Base-by-base conservation (phyloP, 2,888 invertebrate genomes). In the Hypolimnas misippus region DNA sequence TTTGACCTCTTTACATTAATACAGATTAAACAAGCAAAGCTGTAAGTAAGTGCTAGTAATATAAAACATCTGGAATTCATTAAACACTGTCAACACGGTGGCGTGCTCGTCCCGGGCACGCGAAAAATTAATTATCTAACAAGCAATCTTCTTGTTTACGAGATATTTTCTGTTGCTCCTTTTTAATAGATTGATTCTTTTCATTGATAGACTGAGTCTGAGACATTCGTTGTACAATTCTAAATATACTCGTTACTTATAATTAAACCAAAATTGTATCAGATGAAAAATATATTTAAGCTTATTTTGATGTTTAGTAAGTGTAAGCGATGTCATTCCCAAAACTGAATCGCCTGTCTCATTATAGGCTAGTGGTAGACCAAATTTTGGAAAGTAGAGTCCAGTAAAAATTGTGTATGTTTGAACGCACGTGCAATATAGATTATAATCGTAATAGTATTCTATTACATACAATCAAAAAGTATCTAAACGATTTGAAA, bases 71-170 rank as follows among this genome's bases (percentile, higher is more conserved):
- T 57, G 10, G 14, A 56, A 56, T 62, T 46, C 29, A 62, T 57
- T 42, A 40, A 62, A 57, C 52, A 59, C 53, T 57, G 40, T 62
- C 38, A 63, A 57, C 53, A 46, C 17, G 46, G 57, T 63, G 53
- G 53, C 53, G 49, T 63, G 57, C 19, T 53, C 53, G 49, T 8
- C 49, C 53, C 21, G 40, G 33, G 16, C 62, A 63, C 62, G 62
- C 62, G 57, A 63, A 52, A 63, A 63, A 57, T 54, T 46, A 63
- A 63, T 63, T 62, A 62, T 51, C 57, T 33, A n/a, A 14, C 42
- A 42, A 42, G 17, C 42, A 59, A 46, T 46, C 19, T 46, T 53
- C 31, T 58, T 33, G 4, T 6, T 14, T 29, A 19, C 19, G 3
- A 6, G 40, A 42, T 42, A 17, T 42, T 33, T 42, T 12, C 42